Conservation (phyloP, 2,113 vertebrate genomes). For the Aspiorhynchus laticeps region DNA sequence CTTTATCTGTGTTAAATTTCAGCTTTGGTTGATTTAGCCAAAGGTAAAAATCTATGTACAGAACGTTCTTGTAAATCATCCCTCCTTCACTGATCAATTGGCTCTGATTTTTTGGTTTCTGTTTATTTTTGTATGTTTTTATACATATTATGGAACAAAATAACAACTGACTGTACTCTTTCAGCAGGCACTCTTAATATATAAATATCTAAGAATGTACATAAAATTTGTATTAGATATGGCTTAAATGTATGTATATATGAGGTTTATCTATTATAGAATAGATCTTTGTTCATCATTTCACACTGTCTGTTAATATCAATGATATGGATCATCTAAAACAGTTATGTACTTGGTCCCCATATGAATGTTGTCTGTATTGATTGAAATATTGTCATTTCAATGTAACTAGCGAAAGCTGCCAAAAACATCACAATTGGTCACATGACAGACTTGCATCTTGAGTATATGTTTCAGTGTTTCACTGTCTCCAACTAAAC, state of each 20-base stretch:
- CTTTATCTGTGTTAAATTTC: neutral
- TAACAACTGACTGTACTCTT: conserved; percentile 26
- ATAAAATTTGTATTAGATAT: conserved; percentile 48
- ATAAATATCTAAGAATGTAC: conserved; percentile 50
- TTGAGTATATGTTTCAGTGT: conserved; percentile 13
- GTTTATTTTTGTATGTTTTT: conserved; percentile 49
- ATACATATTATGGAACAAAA: conserved; percentile 30
- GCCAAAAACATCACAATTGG: conserved; percentile 27
- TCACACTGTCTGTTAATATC: conserved; percentile 28
- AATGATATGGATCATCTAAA: conserved; percentile 13
- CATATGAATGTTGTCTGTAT: conserved; percentile 43
- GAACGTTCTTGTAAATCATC: conserved; percentile 31
- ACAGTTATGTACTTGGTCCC: conserved; percentile 26
- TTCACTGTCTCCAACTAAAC: conserved; percentile 1
- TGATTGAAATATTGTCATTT: conserved; percentile 15
- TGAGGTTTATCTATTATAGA: conserved; percentile 40
- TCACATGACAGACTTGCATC: conserved; percentile 26
- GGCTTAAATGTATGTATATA: conserved; percentile 47
- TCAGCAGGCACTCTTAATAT: conserved; percentile 26
- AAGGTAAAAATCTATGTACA: conserved; percentile 7
- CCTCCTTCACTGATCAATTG: conserved; percentile 16
- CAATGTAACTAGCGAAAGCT: conserved; percentile 32
- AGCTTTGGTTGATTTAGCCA: neutral
- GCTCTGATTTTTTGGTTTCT: conserved; percentile 22
- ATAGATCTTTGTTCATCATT: conserved; percentile 36